phyloP scores from a whole-genome alignment of 2,888 invertebrate genomes.

The Smittia aterrima region DNA sequence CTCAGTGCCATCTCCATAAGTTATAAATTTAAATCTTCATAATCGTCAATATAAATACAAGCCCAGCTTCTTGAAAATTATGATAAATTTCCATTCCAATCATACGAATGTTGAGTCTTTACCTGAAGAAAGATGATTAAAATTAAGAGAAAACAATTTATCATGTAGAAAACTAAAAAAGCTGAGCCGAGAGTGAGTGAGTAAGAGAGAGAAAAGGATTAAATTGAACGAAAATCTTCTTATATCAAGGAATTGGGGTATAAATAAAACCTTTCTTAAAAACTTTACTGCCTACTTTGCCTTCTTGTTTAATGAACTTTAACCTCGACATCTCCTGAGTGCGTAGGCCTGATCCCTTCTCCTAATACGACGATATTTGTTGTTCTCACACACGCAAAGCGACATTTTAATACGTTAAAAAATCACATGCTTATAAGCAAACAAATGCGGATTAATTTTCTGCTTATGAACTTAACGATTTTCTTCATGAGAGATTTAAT shows the following conservation, averaged over 20 bases:
- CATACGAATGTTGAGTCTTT: not conserved
- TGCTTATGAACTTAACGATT: slow-evolving; percentile 29
- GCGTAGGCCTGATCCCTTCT: slow-evolving; percentile 9
- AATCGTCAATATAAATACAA: slow-evolving; percentile 20
- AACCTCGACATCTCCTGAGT: slow-evolving; percentile 2
- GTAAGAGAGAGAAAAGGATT: slow-evolving; percentile 22
- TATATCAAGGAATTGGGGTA: slow-evolving; percentile 9
- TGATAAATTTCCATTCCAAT: too few relatives aligned
- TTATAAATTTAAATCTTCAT: slow-evolving; percentile 23
- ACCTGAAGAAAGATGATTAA: slow-evolving; percentile 24
- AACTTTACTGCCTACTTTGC: slow-evolving; percentile 17
- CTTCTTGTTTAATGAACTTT: slow-evolving; percentile 33
- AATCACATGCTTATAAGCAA: slow-evolving; percentile 13
- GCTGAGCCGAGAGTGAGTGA: slow-evolving; percentile 19
- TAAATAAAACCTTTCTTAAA: slow-evolving; percentile 6
- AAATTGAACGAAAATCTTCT: slow-evolving; percentile 28
- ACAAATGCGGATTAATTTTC: slow-evolving; percentile 40
- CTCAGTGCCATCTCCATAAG: not conserved
- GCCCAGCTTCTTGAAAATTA: not conserved
- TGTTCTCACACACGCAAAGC: slow-evolving; percentile 1
- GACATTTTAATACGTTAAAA: slow-evolving; percentile 12
- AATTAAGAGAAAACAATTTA: slow-evolving; percentile 31
- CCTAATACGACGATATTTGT: not conserved
- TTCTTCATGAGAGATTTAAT: not conserved
- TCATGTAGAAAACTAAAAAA: slow-evolving; percentile 33